Evolutionary conservation across 2,113 vertebrate genomes (phyloP).

Genomic region (Phoenicopterus ruber): DNA sequence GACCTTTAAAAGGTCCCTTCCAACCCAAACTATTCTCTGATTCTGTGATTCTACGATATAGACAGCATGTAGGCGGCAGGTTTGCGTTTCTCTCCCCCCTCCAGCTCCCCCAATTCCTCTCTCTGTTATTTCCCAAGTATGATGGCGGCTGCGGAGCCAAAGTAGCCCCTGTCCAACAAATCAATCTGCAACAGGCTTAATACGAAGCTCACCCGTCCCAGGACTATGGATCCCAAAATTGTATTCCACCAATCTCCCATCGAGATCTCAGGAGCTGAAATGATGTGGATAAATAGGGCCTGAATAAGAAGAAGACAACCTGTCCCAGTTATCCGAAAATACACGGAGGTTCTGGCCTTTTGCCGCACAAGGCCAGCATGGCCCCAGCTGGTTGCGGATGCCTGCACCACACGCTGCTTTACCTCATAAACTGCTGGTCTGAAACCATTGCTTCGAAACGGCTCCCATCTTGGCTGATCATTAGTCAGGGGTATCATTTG

Average conservation of each 20-base stretch:
- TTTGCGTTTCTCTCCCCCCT: neutral
- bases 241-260: neutral
- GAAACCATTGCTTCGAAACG: accelerated
- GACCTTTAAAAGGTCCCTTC: too few relatives aligned
- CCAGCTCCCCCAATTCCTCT: neutral
- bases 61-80: neutral
- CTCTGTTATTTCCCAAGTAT: neutral
- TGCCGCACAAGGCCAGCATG: accelerated
- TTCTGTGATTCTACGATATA: neutral
- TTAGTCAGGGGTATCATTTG: too few relatives aligned
- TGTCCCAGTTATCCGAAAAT: neutral
- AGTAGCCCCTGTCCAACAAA: neutral
- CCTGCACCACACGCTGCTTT: neutral
- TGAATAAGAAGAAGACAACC: neutral
- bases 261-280: neutral
- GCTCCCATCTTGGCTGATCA: neutral
- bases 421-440: neutral
- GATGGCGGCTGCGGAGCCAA: neutral
- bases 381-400: neutral
- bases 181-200: neutral
- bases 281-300: neutral
- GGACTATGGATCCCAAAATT: neutral
- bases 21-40: too few relatives aligned
- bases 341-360: neutral
- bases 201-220: neutral